phyloP scores from a whole-genome alignment of 1,140 invertebrate genomes.

The Drosophila mojavensis region DNA sequence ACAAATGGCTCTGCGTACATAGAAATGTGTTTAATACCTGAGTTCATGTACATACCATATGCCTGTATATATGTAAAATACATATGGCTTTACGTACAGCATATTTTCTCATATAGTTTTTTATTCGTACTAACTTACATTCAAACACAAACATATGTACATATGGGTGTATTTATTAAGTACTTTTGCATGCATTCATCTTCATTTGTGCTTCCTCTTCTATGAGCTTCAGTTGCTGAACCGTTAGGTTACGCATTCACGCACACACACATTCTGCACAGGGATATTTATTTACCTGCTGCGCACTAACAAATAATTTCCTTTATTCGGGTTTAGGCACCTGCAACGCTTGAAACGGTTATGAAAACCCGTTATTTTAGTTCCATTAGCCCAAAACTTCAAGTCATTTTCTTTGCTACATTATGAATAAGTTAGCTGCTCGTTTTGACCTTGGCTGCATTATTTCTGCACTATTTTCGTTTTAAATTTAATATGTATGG shows the following conservation, averaged over 20 bases:
- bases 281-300: neutral
- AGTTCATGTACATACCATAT: neutral
- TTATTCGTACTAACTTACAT: neutral
- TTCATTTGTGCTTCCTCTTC: neutral
- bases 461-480: neutral
- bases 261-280: no score
- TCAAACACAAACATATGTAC: neutral
- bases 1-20: neutral
- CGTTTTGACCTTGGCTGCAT: neutral
- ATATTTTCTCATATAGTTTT: neutral
- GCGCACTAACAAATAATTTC: neutral
- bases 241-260: neutral
- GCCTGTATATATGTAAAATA: neutral
- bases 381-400: neutral
- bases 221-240: neutral
- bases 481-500: neutral
- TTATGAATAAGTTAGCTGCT: neutral
- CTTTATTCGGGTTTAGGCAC: neutral
- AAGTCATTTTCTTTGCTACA: neutral
- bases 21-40: neutral
- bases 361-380: constrained; percentile 4
- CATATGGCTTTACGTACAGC: neutral
- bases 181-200: neutral
- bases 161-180: no score
- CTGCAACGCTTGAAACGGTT: neutral